Evolutionary conservation across 2,113 vertebrate species (phyloP).

Genomic region (Poeciliopsis turrubarensis): DNA sequence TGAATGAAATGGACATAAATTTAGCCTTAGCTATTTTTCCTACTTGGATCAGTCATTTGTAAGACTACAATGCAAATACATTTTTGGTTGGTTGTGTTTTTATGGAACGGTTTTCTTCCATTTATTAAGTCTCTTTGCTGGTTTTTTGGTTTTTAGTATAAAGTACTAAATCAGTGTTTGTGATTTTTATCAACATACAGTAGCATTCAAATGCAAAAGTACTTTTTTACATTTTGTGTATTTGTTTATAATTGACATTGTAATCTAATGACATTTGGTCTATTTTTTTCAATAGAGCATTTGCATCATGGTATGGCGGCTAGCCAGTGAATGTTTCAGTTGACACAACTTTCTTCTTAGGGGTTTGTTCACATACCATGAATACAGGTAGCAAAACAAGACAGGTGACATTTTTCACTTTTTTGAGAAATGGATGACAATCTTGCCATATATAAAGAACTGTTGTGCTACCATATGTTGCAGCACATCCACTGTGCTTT

Average conservation of each 20-base stretch:
- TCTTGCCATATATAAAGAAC: not conserved
- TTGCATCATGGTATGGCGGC: not conserved
- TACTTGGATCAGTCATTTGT: not conserved
- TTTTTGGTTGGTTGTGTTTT: too few species aligned
- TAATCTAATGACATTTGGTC: not conserved
- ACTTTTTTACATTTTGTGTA: not conserved
- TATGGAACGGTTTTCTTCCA: not conserved
- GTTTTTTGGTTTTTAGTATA: not conserved
- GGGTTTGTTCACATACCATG: not conserved
- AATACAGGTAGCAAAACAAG: not conserved
- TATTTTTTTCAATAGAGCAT: not conserved
- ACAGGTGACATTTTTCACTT: not conserved
- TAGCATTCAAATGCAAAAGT: not conserved
- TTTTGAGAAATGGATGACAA: not conserved
- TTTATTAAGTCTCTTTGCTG: not conserved
- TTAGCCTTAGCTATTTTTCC: not conserved
- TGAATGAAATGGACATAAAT: not conserved
- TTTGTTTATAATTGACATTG: not conserved
- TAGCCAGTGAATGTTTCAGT: not conserved
- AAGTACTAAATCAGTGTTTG: not conserved
- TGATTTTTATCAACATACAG: not conserved
- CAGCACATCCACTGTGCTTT: not conserved
- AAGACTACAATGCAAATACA: not conserved
- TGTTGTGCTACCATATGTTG: not conserved
- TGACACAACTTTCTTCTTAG: not conserved